Percentiles rank a stretch among this genome's conserved stretches.
phyloP scores from a whole-genome alignment of 2,888 invertebrate species.

The Peribatodes rhomboidaria region DNA sequence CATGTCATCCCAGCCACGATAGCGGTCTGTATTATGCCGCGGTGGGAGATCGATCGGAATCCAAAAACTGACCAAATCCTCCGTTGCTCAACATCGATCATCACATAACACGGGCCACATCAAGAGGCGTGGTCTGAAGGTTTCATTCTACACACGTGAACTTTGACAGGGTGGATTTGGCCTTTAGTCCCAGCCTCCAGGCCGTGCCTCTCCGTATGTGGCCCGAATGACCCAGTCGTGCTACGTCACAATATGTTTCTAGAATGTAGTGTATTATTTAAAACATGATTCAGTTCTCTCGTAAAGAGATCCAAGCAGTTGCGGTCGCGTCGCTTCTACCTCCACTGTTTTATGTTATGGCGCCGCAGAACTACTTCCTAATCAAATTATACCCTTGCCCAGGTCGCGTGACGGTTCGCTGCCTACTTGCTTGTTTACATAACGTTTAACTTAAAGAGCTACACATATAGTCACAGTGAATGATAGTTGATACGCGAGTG shows the following conservation, averaged over 20 bases:
- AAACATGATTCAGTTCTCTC: neutral
- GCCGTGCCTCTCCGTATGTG: too few species aligned
- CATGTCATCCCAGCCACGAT: too few species aligned
- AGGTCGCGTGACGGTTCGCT: neutral
- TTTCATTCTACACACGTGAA: too few species aligned
- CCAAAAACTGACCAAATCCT: too few species aligned
- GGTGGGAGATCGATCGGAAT: neutral
- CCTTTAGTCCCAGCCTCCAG: too few species aligned
- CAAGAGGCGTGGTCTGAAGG: too few species aligned
- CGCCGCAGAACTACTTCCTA: conserved; percentile 19
- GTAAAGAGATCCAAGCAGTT: neutral
- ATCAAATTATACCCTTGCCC: conserved; percentile 39
- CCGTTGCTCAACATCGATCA: too few species aligned
- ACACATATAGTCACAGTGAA: too few species aligned
- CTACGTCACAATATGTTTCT: neutral
- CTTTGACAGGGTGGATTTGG: too few species aligned
- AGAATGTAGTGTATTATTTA: neutral
- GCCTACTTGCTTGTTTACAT: conserved; percentile 20
- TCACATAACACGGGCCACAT: too few species aligned
- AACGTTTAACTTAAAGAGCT: neutral
- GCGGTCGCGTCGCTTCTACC: neutral
- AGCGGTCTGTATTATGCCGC: too few species aligned
- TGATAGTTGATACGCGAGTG: too few species aligned
- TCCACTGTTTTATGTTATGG: neutral
- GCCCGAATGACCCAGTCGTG: neutral